Base-by-base conservation (phyloP, 1,140 invertebrate genomes). In the Cheumatopsyche charites region DNA sequence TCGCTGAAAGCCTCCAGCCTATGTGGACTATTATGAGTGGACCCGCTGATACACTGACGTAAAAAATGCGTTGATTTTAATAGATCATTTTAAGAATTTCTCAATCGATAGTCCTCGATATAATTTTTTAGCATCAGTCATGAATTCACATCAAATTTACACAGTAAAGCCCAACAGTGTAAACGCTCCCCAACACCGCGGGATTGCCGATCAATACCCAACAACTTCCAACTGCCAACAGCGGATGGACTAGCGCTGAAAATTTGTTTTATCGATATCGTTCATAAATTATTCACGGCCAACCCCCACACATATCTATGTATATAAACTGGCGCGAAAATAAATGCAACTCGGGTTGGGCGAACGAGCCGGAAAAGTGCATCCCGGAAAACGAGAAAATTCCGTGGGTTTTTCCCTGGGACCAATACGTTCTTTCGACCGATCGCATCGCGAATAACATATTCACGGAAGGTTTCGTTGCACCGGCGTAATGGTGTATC, bases 211-310 rank as follows among this genome's bases (percentile, higher is more conserved):
- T 58, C 55, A 58, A 58, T 58, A 58, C 12, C 49, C 49, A 19
- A 19, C 19, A n/a, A 36, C 9, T 36, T 36, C 29, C 29, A 19
- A 21, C 5, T 25, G 17, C 21, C 55, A 23, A 9, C 23, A 9
- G 6, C 55, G 17, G 55, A 23, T 23, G 9, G 29, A 36, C 47
- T 52, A 2, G n/a, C n/a, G 49, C 55, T 23, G 55, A 58, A 36
- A 36, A 58, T 58, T 58, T 58, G 55, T 58, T 58, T 58, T 58
- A 58, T 58, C 55, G 55, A 58, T 58, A 58, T 58, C 55, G 55
- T 58, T 58, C 55, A 58, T 58, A 58, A 58, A 58, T 58, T 58
- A 58, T 58, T 58, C 55, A 58, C 12, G 21, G 29, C 29, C 55
- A 3, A 58, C 55, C 23, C 21, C 55, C n/a, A n/a, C n/a, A n/a